Evolutionary conservation across 92 coral and sea anemone genomes (phyloP).

Genomic region (Bergia sp.): DNA sequence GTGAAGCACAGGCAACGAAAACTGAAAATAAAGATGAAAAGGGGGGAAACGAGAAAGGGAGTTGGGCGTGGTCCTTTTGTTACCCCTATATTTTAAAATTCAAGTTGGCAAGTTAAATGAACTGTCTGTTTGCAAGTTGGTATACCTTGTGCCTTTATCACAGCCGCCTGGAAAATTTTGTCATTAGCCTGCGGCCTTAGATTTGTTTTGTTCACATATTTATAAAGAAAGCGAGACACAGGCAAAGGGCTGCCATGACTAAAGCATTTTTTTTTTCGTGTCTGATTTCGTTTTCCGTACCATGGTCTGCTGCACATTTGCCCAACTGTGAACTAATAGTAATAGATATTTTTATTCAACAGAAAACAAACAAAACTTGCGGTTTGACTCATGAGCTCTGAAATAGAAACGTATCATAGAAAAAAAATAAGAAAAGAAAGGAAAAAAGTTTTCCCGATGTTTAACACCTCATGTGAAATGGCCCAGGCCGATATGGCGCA

Average conservation of each 20-base stretch:
- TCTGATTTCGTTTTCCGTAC: background rate
- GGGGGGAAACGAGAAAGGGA: no score
- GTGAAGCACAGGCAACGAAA: no score
- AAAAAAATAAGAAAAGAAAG: background rate
- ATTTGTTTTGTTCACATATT: no score
- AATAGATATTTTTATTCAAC: background rate
- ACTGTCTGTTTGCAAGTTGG: no score
- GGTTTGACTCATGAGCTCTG: background rate
- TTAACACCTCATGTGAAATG: background rate
- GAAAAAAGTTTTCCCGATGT: background rate
- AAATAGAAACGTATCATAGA: background rate
- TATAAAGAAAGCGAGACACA: no score
- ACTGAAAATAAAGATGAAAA: no score
- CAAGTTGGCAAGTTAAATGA: no score
- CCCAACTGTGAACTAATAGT: background rate
- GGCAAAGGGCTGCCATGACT: background rate
- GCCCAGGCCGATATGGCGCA: background rate
- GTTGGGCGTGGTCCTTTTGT: no score
- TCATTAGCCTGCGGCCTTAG: no score
- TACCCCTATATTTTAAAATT: no score
- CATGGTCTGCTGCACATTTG: slow-evolving; percentile 7
- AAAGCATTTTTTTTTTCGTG: background rate
- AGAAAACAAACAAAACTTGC: slow-evolving; percentile 7
- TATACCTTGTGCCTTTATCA: no score
- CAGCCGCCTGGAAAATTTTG: no score